Evolutionary conservation across 2,113 vertebrate genomes (phyloP), one percentile per base, ranked within the genome.

Genomic region (Diphyllodes magnificus): DNA sequence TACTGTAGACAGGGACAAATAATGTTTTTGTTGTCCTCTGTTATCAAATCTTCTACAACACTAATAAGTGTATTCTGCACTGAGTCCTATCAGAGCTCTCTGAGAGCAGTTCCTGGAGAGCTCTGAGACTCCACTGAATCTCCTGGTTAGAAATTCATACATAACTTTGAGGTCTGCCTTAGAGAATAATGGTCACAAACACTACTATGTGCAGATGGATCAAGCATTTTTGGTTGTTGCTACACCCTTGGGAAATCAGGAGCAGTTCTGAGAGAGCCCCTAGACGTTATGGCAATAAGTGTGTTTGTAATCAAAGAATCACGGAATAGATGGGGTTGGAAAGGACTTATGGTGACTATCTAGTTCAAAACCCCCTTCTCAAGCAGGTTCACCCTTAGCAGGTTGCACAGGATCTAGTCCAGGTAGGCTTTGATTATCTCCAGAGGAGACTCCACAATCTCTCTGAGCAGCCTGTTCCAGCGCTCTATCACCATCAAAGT

Each of bases 401-500:
- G 13, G 49, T 31, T 54, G 30, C 21, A 42, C 5, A 64, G 22
- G 31, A 27, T 45, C 20, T n/a, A 20, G 20, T 54, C 11, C 24
- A 54, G 39, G 45, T 24, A 13, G 40, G 13, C 30, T 42, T 42
- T 71, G 50, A 27, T 35, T 35, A 17, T 22, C 14, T 35, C 21
- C 49, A 64, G 57, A 42, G 22, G 17, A 88, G 30, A 13, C 35
- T 27, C 11, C 21, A 31, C 13, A 42, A 8, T 42, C 11, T 63
- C 42, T 35, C 57, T 72, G 35, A 72, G 16, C 21, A 72, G 22
- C 25, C 13, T 42, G 6, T 35, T 49, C 5, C 16, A 40, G 13
- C 8, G 9, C 4, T 23, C 3, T 9, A 1, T 47, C 42, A 56
- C 17, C 1, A 2, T 28, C 50, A 56, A 30, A 40, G 13, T 49